phyloP scores from a whole-genome alignment of 2,113 vertebrate genomes.

The Fregata magnificens region DNA sequence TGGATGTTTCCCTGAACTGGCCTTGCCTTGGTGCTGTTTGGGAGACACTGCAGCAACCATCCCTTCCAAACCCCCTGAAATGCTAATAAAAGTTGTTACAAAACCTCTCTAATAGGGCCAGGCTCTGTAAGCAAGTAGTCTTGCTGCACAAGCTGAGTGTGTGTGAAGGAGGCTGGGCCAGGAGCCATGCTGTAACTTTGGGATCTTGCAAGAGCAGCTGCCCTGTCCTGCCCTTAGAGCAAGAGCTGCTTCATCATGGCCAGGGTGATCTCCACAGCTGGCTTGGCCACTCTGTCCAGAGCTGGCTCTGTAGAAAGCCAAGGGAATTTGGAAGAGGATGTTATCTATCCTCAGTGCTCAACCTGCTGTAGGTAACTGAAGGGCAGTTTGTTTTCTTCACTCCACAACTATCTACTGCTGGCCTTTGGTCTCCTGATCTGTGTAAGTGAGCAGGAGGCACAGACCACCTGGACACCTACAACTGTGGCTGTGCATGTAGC shows the following conservation, averaged over 20 bases:
- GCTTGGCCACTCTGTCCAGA: neutral
- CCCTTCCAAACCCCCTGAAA: neutral
- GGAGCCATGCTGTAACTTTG: neutral
- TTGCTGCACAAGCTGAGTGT: neutral
- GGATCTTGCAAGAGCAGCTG: neutral
- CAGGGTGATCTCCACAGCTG: neutral
- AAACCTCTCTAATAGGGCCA: neutral
- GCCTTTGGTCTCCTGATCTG: neutral
- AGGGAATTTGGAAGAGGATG: neutral
- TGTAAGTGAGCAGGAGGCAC: neutral
- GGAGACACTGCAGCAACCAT: neutral
- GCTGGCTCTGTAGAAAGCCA: neutral
- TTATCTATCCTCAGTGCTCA: neutral
- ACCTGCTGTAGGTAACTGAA: neutral
- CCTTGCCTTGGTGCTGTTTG: neutral
- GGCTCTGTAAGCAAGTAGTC: constrained; percentile 8
- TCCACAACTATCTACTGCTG: neutral
- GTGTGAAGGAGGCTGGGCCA: neutral
- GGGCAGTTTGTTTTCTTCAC: neutral
- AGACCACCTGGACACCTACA: neutral
- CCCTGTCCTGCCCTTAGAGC: neutral
- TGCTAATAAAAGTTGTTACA: constrained; percentile 1
- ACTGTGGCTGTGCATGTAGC: neutral
- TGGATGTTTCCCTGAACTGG: constrained; percentile 38
- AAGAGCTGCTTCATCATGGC: neutral